These are phyloP conservation scores for Colletes latitarsis DNA, from an alignment of 1,140 invertebrate species.

Conservation along the genomic window DNA sequence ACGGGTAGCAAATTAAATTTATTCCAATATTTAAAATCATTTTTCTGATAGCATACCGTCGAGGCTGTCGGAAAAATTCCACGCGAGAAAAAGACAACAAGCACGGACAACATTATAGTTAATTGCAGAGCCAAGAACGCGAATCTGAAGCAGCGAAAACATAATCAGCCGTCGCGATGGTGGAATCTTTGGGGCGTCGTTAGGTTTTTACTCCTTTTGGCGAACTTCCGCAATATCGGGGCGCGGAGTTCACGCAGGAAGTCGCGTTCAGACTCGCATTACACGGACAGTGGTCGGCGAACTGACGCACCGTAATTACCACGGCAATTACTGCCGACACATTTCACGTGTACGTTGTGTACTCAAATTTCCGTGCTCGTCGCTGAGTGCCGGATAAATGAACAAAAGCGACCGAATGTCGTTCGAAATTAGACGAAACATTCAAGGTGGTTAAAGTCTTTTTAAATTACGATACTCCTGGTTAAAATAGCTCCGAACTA, in stretches of 20 bases:
- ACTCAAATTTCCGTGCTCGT: slow-evolving; percentile 49
- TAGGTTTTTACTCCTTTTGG: not conserved
- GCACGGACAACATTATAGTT: not conserved
- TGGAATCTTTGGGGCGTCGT: not conserved
- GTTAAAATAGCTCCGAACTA: too few relatives aligned
- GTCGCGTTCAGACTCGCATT: slow-evolving; percentile 59
- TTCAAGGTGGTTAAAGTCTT: too few relatives aligned
- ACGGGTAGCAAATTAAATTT: too few relatives aligned
- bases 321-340: slow-evolving; percentile 66
- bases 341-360: slow-evolving; percentile 55
- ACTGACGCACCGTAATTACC: slow-evolving; percentile 65
- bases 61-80: too few relatives aligned
- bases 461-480: too few relatives aligned
- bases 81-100: too few relatives aligned
- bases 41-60: too few relatives aligned
- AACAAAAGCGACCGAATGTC: slow-evolving; percentile 43
- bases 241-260: slow-evolving; percentile 39
- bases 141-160: not conserved
- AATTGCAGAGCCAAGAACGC: not conserved
- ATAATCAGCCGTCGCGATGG: not conserved
- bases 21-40: too few relatives aligned
- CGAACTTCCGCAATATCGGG: not conserved
- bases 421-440: too few relatives aligned
- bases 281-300: slow-evolving; percentile 51
- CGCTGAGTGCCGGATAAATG: slow-evolving; percentile 34